Evolutionary conservation across 2,888 invertebrate genomes (phyloP), one percentile per base, ranked within the genome.

Genomic region (Hirtodrosophila trivittata): DNA sequence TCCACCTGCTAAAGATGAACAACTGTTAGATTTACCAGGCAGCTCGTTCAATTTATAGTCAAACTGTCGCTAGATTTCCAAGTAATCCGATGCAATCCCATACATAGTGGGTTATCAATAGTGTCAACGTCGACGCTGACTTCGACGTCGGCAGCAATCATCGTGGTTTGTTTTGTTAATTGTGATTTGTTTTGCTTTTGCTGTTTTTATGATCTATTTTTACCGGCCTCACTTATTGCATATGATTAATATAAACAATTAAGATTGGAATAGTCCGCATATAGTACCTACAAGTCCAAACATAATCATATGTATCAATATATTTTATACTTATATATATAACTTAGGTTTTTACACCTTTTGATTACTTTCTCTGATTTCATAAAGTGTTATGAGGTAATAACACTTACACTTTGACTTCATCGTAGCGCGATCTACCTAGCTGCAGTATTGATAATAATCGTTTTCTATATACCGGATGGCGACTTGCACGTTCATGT

Each of bases 1-100:
- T 46, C 58, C 60, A 65, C 52, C 84, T 78, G 55, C 45, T 16
- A 46, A 45, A 63, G 59, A 26, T 30, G 14, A 33, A 51, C 13
- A 43, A 51, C 41, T 42, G 62, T 70, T 62, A 43, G 21, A 39
- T 42, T 49, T 10, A 6, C 6, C 12, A 12, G 42, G 4, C 5
- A 26, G 16, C 21, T 18, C 30, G 54, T 38, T 55, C 49, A 63
- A 74, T 74, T 81, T 84, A 84, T 84, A 84, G 62, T n/a, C 49
- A 12, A 38, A 14, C 13, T 10, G 9, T 4, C 37, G 5, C 5
- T 35, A 26, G 8, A 37, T n/a, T n/a, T n/a, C 18, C 28, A 8
- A 41, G n/a, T 51, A 6, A 16, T 50, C 28, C 25, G 33, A 13
- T 32, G 5, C 12, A 21, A 1, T 6, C 38, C 42, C 37, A 35